Percentiles rank a stretch among this genome's conserved stretches.
Conservation (phyloP, 2,888 invertebrate species). For the Hypolimnas misippus region DNA sequence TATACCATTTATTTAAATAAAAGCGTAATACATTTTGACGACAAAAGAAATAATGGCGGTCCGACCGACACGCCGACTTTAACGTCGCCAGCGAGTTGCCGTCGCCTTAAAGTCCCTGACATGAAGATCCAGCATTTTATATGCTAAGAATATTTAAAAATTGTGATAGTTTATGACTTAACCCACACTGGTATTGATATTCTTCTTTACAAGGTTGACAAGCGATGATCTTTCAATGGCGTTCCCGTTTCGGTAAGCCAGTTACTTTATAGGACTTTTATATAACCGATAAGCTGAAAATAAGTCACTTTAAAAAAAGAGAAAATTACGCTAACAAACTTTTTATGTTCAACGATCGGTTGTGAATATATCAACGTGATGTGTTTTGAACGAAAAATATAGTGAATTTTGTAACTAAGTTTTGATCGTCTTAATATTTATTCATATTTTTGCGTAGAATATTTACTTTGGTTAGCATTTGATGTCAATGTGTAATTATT, state of each 20-base stretch:
- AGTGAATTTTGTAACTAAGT: slow-evolving; percentile 1
- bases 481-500: neutral
- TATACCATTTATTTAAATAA: too few species aligned
- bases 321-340: neutral
- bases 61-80: too few species aligned
- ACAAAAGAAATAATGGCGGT: too few species aligned
- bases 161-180: slow-evolving; percentile 39
- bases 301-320: slow-evolving; percentile 21
- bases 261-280: slow-evolving; percentile 39
- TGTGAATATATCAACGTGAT: slow-evolving; percentile 2
- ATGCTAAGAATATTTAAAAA: too few species aligned
- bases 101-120: too few species aligned
- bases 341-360: slow-evolving; percentile 1
- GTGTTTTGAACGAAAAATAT: neutral
- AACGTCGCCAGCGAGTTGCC: too few species aligned
- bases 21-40: too few species aligned
- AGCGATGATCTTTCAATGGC: slow-evolving; percentile 55
- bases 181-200: slow-evolving; percentile 43
- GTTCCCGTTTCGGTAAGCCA: slow-evolving; percentile 27
- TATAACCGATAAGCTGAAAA: slow-evolving; percentile 29
- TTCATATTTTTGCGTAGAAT: too few species aligned
- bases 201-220: slow-evolving; percentile 58
- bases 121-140: too few species aligned
- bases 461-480: neutral
- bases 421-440: neutral